These are phyloP conservation scores for Mya arenaria DNA, from an alignment of 1,140 invertebrate species.

Conservation along the genomic window DNA sequence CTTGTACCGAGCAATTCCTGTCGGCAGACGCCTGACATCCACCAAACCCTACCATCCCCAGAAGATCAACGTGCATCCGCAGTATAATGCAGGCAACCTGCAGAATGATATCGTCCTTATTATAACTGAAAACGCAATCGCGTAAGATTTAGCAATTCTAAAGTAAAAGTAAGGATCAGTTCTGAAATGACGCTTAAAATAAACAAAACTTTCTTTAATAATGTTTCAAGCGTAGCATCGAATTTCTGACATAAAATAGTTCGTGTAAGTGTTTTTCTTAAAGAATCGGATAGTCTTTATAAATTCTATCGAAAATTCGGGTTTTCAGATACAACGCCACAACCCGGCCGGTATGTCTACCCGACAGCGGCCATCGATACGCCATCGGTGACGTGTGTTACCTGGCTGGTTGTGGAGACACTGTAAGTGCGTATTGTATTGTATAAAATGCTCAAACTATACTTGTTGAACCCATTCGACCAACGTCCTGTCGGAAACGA, in stretches of 20 bases:
- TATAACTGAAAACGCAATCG: too few species aligned
- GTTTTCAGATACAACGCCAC: not conserved
- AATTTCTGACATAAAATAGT: too few species aligned
- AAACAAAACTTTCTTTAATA: too few species aligned
- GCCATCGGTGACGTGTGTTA: constrained; percentile 13
- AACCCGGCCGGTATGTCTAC: constrained; percentile 30
- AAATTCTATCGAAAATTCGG: too few species aligned
- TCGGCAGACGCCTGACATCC: not conserved
- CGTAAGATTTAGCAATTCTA: too few species aligned
- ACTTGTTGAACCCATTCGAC: constrained; percentile 19
- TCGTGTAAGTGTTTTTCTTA: too few species aligned
- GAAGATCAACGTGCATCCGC: not conserved
- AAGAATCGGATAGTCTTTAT: too few species aligned
- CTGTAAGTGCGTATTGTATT: too few species aligned
- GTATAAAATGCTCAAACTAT: too few species aligned
- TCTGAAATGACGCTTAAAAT: too few species aligned
- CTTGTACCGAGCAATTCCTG: not conserved
- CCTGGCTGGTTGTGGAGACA: constrained; percentile 41
- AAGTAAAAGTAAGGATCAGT: too few species aligned
- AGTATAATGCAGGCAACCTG: not conserved
- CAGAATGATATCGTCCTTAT: not conserved
- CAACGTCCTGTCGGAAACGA: constrained; percentile 36
- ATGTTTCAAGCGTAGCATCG: too few species aligned
- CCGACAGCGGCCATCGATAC: constrained; percentile 21
- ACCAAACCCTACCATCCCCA: not conserved